Conservation (phyloP, 2,888 invertebrate species). For the Agriopis aurantiaria region DNA sequence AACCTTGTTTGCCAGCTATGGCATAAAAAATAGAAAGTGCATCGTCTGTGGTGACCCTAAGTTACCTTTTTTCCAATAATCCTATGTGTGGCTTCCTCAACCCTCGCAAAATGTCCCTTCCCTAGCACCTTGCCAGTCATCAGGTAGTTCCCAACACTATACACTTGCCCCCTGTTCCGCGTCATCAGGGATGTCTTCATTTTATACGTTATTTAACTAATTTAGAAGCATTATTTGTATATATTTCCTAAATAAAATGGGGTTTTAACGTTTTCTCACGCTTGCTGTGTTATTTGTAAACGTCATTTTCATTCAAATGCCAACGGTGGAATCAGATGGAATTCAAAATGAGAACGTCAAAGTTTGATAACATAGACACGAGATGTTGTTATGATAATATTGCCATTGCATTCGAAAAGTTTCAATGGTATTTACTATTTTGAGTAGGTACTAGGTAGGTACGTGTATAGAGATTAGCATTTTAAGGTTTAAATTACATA, state of each 20-base stretch:
- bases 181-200: conserved; percentile 71
- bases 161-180: conserved; percentile 77
- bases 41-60: not conserved
- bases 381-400: not conserved
- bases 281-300: conserved; percentile 37
- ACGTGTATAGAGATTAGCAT: too few relatives aligned
- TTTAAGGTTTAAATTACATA: too few relatives aligned
- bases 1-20: not conserved
- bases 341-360: conserved; percentile 33
- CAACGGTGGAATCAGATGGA: conserved; percentile 7
- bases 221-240: conserved; percentile 70
- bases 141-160: conserved; percentile 89
- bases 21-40: not conserved
- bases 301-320: conserved; percentile 38
- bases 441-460: too few relatives aligned
- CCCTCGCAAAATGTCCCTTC: conserved; percentile 92
- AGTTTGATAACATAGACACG: not conserved
- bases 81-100: conserved; percentile 90
- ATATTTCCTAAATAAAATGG: conserved; percentile 47
- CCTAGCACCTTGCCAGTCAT: conserved; percentile 90
- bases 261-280: conserved; percentile 31
- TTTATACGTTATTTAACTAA: conserved; percentile 58
- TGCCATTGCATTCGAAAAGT: not conserved
- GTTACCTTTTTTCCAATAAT: conserved; percentile 89
- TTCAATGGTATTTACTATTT: not conserved